These are phyloP conservation scores for Drosophila koepferae DNA, from an alignment of 2,888 invertebrate species.

Conservation along the genomic window DNA sequence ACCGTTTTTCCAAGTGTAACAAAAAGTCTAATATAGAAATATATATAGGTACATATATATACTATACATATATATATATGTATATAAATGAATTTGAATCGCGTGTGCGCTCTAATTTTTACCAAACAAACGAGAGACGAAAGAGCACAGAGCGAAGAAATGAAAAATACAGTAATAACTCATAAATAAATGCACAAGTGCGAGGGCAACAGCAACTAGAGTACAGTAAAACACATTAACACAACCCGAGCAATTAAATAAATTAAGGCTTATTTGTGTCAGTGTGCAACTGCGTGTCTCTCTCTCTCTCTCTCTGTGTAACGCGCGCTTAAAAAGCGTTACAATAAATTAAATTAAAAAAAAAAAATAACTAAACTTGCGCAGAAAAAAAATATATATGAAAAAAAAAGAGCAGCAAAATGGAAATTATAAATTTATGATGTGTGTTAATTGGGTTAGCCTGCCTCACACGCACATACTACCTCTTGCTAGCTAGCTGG, in stretches of 20 bases:
- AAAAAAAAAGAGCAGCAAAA: slow-evolving; percentile 32
- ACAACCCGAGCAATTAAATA: slow-evolving; percentile 76
- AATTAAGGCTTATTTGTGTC: slow-evolving; percentile 74
- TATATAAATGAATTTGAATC: slow-evolving; percentile 53
- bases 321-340: slow-evolving; percentile 65
- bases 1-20: slow-evolving; percentile 23
- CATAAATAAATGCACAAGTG: slow-evolving; percentile 47
- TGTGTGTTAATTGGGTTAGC: slow-evolving; percentile 77
- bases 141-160: background rate
- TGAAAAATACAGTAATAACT: slow-evolving; percentile 23
- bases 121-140: background rate
- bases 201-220: slow-evolving; percentile 30
- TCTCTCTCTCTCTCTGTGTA: too few species aligned
- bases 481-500: background rate
- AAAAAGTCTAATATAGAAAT: slow-evolving; percentile 11
- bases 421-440: slow-evolving; percentile 58
- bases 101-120: slow-evolving; percentile 69
- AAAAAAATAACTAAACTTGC: slow-evolving; percentile 2
- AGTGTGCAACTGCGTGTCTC: slow-evolving; percentile 22
- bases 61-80: background rate
- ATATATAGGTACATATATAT: background rate
- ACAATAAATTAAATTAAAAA: slow-evolving; percentile 25
- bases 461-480: slow-evolving; percentile 16
- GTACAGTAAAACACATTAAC: slow-evolving; percentile 34
- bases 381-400: slow-evolving; percentile 12